Percentiles rank a stretch among this genome's conserved stretches.
Evolutionary conservation across 2,888 invertebrate genomes (phyloP).

Genomic region (Troglohyphantes excavatus): DNA sequence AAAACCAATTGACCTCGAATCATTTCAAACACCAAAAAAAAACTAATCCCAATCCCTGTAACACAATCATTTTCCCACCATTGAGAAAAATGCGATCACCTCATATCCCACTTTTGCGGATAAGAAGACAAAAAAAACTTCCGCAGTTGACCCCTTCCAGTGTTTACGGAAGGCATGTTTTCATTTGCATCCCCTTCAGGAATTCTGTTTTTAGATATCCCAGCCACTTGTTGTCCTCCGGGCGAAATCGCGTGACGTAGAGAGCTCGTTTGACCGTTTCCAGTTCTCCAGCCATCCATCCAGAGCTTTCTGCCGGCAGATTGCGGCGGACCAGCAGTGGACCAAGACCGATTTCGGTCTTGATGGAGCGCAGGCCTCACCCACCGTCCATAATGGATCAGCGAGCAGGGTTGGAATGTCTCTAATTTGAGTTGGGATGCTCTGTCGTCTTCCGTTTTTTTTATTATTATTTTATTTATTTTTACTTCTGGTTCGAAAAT

Average conservation of each 20-base stretch:
- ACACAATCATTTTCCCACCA: neutral
- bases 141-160: constrained; percentile 29
- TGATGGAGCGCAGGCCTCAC: neutral
- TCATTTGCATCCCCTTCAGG: neutral
- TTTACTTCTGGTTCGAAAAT: no score
- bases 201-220: constrained; percentile 11
- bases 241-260: neutral
- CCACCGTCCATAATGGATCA: neutral
- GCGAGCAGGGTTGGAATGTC: no score
- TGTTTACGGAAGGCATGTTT: constrained; percentile 48
- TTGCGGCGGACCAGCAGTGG: neutral
- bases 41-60: neutral
- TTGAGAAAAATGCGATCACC: constrained; percentile 37
- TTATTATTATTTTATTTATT: no score
- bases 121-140: neutral
- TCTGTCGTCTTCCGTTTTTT: no score
- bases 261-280: constrained; percentile 5
- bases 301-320: neutral
- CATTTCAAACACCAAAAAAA: neutral
- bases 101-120: constrained; percentile 24
- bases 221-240: neutral
- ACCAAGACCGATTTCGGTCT: constrained; percentile 5
- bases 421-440: no score
- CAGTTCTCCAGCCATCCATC: neutral
- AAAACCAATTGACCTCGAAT: constrained; percentile 1